Evolutionary conservation across 2,113 vertebrate species (phyloP).

Genomic region (Melanotaenia duboulayi): DNA sequence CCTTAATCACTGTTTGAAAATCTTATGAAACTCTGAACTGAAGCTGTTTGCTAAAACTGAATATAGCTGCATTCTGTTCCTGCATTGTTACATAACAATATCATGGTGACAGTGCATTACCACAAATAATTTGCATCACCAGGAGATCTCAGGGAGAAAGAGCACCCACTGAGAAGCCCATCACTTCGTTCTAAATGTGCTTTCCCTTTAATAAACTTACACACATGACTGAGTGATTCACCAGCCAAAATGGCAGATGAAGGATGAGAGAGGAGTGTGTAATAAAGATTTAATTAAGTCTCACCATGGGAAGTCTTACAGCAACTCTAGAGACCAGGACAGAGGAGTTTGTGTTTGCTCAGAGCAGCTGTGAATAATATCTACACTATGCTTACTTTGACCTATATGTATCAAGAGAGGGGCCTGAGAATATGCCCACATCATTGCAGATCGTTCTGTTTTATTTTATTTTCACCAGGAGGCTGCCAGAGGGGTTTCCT

Average conservation of each 20-base stretch:
- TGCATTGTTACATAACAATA: slow-evolving; percentile 49
- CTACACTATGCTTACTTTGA: slow-evolving; percentile 66
- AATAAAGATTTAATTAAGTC: slow-evolving; percentile 78
- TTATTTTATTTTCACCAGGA: slow-evolving; percentile 22
- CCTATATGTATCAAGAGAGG: slow-evolving; percentile 62
- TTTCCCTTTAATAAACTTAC: slow-evolving; percentile 55
- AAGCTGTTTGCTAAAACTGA: slow-evolving; percentile 20
- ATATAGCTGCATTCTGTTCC: slow-evolving; percentile 11
- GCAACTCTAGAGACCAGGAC: slow-evolving; percentile 58
- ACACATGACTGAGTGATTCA: slow-evolving; percentile 62
- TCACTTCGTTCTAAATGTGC: slow-evolving; percentile 32
- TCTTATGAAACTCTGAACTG: slow-evolving; percentile 22
- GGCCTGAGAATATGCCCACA: slow-evolving; percentile 49
- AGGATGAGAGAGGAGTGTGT: slow-evolving; percentile 66
- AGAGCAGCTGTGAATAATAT: slow-evolving; percentile 69
- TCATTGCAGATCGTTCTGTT: slow-evolving; percentile 32
- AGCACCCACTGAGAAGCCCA: slow-evolving; percentile 9
- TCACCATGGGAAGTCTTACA: slow-evolving; percentile 71
- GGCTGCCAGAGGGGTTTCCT: slow-evolving; percentile 46
- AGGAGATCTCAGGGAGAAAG: slow-evolving; percentile 10
- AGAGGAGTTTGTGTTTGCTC: slow-evolving; percentile 72
- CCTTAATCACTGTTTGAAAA: slow-evolving; percentile 37
- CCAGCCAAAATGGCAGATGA: slow-evolving; percentile 72
- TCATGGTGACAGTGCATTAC: slow-evolving; percentile 30
- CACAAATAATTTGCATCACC: slow-evolving; percentile 45